These are phyloP conservation scores for Platycnemis pennipes DNA, from an alignment of 2,888 invertebrate species.

Conservation along the genomic window DNA sequence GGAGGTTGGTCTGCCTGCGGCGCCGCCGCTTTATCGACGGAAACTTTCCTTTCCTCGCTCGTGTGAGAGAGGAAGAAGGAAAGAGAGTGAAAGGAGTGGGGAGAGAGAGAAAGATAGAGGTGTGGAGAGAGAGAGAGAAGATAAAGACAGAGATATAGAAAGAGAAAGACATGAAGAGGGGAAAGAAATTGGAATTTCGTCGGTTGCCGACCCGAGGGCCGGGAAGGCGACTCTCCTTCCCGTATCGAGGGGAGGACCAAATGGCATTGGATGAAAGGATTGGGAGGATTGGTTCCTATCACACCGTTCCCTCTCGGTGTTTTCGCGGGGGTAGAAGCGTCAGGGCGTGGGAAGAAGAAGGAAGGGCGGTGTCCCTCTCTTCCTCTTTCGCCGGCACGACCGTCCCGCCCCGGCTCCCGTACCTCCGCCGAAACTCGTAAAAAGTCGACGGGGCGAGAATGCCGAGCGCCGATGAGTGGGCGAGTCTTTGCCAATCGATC, in stretches of 20 bases:
- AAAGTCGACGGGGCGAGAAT: slow-evolving; percentile 5
- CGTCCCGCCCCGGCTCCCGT: not conserved
- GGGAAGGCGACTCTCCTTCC: not conserved
- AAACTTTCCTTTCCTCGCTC: not conserved
- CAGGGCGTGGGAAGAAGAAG: not conserved
- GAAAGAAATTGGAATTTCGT: not conserved
- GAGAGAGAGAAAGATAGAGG: no score
- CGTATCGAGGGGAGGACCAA: not conserved
- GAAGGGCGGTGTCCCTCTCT: not conserved
- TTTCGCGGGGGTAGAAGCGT: not conserved
- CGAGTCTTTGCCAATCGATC: not conserved
- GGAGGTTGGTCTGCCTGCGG: slow-evolving; percentile 11
- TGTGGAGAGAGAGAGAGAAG: not conserved
- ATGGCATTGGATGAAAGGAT: not conserved
- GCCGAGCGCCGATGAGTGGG: not conserved
- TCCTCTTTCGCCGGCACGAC: not conserved
- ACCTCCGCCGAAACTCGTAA: not conserved
- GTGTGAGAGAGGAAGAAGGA: not conserved
- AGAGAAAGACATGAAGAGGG: not conserved
- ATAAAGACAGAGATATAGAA: not conserved
- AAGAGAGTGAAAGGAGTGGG: not conserved
- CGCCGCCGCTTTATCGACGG: not conserved
- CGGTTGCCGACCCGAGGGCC: not conserved
- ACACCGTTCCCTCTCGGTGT: not conserved
- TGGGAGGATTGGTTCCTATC: not conserved